Base-by-base conservation (phyloP, 2,797 vertebrate species). In the Sebastes cheni region DNA sequence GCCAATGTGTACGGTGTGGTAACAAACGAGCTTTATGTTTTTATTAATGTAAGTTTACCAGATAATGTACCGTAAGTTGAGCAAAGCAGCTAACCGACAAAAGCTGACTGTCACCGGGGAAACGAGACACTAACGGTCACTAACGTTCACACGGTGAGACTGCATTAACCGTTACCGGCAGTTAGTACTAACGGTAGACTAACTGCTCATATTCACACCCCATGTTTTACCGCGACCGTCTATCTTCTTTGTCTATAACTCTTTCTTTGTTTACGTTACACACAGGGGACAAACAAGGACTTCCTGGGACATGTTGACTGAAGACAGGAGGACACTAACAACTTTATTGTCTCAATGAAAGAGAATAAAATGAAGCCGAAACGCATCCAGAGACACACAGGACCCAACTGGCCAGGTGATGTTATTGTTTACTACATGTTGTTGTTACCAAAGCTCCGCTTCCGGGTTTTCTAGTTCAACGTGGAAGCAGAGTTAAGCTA, bases 351-450 rank as follows among this genome's bases (percentile, higher is more conserved):
- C 64, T 86, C 30, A 10, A 66, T 81, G 67, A 89, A 82, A 76
- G 80, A 86, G 46, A 87, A 82, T 81, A 92, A 79, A 67, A 96
- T 96, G 95, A 96, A 93, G 89, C 86, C 92, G 14, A 93, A 91
- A 84, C 89, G 78, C 59, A 71, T 5, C 14, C 83, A 89, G 20
- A 92, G 32, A 22, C 83, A 81, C 1, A n/a, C 52, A 2, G 87
- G 83, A 75, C 4, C 84, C 18, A 68, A 27, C 6, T 77, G 80
- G 54, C 76, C 91, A 89, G 93, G 95, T 95, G 91, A 73, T 4
- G 6, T 5, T 22, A 9, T 56, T 25, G 2, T 72, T 64, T 32
- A 30, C 27, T 4, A 39, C 2, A 25, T 7, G 7, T 32, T 34
- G 23, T 4, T 20, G 23, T 12, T 20, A 27, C 0, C 6, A 5